Evolutionary conservation across 2,888 invertebrate species (phyloP).

Genomic region (Melieria omissa): DNA sequence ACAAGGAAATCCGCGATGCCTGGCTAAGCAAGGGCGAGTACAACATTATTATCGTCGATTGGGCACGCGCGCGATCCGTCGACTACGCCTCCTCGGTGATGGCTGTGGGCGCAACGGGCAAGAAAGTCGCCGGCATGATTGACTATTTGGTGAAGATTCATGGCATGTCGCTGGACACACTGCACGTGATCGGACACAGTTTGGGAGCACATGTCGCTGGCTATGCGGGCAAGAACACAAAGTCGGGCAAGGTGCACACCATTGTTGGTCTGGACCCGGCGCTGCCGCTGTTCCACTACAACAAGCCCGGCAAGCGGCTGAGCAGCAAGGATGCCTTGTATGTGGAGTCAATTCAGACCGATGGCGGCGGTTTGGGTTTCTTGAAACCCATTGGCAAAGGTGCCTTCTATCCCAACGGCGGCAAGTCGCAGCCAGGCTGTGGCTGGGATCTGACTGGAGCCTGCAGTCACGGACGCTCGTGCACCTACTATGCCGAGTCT

Average conservation of each 20-base stretch:
- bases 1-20: conserved; percentile 62
- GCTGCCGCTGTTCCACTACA: conserved; percentile 55
- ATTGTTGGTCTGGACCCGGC: conserved; percentile 69
- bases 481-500: conserved; percentile 67
- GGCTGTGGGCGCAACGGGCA: conserved; percentile 55
- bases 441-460: conserved; percentile 60
- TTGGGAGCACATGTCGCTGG: conserved; percentile 74
- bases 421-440: conserved; percentile 70
- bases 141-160: conserved; percentile 67
- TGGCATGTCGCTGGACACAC: conserved; percentile 67
- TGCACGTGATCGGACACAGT: conserved; percentile 71
- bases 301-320: conserved; percentile 52
- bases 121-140: conserved; percentile 55
- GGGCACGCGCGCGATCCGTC: conserved; percentile 70
- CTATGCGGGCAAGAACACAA: conserved; percentile 70
- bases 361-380: conserved; percentile 58
- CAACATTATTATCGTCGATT: conserved; percentile 73
- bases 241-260: conserved; percentile 70
- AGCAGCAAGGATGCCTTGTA: conserved; percentile 56
- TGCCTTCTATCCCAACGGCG: conserved; percentile 70
- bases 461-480: conserved; percentile 67
- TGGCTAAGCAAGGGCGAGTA: conserved; percentile 70
- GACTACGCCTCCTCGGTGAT: conserved; percentile 71
- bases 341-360: conserved; percentile 63
- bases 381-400: conserved; percentile 64